phyloP scores from a whole-genome alignment of 2,888 invertebrate genomes.

The Perizoma affinitatum region DNA sequence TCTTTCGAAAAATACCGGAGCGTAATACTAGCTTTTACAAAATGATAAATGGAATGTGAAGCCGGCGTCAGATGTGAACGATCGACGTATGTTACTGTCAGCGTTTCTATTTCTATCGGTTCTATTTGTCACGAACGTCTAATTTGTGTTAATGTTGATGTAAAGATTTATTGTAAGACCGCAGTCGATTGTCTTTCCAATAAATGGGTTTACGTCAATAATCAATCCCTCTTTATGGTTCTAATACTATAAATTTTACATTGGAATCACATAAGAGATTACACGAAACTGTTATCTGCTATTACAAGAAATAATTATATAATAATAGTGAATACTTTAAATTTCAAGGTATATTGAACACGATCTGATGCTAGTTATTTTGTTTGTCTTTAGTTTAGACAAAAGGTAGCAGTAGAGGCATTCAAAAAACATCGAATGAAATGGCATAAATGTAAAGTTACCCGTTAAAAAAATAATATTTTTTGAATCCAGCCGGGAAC shows the following conservation, averaged over 20 bases:
- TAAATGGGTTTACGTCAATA: constrained; percentile 25
- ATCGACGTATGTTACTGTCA: constrained; percentile 78
- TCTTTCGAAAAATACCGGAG: no score
- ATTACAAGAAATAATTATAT: constrained; percentile 14
- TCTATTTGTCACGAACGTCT: constrained; percentile 79
- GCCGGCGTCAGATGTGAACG: constrained; percentile 63
- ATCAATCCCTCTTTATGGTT: constrained; percentile 27
- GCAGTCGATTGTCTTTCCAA: constrained; percentile 33
- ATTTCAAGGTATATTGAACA: no score
- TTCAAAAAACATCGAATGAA: background rate
- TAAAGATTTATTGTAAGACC: constrained; percentile 66
- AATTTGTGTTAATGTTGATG: constrained; percentile 77
- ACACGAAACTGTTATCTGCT: constrained; percentile 9
- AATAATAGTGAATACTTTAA: background rate
- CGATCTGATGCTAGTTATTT: no score
- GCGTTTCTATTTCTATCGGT: constrained; percentile 70
- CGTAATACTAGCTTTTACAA: constrained; percentile 53
- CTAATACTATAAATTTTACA: constrained; percentile 29
- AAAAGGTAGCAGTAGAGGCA: background rate
- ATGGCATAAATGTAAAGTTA: constrained; percentile 12
- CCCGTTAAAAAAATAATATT: no score
- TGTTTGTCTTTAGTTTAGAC: background rate
- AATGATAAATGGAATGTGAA: constrained; percentile 79
- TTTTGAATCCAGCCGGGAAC: background rate
- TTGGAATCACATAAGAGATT: constrained; percentile 21